These are phyloP conservation scores for Peromyscus melanophrys DNA, from an alignment of 2,797 vertebrate species.

Conservation along the genomic window DNA sequence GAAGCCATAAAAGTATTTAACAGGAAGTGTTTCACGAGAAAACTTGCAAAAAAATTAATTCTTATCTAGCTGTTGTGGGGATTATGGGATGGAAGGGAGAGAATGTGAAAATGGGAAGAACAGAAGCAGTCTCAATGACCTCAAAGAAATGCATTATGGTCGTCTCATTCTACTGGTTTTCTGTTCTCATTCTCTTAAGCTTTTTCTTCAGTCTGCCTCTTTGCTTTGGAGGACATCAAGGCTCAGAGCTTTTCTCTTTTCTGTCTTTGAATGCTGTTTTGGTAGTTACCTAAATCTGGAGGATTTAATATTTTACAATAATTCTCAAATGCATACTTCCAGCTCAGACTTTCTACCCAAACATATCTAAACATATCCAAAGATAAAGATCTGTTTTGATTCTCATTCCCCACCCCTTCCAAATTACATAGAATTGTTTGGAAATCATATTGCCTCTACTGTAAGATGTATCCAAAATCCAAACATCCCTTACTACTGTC, in stretches of 20 bases:
- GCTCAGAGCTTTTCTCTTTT: not conserved
- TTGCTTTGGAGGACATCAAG: not conserved
- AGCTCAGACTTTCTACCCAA: not conserved
- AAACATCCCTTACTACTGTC: not conserved
- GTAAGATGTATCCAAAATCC: not conserved
- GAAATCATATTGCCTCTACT: not conserved
- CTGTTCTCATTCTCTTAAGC: not conserved
- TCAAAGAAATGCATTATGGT: not conserved
- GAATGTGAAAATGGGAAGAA: not conserved
- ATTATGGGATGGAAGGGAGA: not conserved
- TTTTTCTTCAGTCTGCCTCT: not conserved
- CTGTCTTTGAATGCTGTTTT: not conserved
- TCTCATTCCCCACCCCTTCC: not conserved
- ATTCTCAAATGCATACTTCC: not conserved
- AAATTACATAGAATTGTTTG: not conserved
- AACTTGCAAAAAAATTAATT: not conserved
- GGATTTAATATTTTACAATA: constrained; percentile 14
- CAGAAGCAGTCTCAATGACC: accelerated
- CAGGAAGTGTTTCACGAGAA: not conserved
- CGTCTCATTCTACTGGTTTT: not conserved
- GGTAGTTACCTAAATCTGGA: not conserved
- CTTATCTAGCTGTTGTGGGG: not conserved
- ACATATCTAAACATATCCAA: not conserved
- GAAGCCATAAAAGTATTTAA: not conserved
- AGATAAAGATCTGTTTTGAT: not conserved